Percentiles rank a stretch among this genome's conserved stretches.
Evolutionary conservation across 2,113 vertebrate species (phyloP).

Genomic region (Danionella cerebrum): DNA sequence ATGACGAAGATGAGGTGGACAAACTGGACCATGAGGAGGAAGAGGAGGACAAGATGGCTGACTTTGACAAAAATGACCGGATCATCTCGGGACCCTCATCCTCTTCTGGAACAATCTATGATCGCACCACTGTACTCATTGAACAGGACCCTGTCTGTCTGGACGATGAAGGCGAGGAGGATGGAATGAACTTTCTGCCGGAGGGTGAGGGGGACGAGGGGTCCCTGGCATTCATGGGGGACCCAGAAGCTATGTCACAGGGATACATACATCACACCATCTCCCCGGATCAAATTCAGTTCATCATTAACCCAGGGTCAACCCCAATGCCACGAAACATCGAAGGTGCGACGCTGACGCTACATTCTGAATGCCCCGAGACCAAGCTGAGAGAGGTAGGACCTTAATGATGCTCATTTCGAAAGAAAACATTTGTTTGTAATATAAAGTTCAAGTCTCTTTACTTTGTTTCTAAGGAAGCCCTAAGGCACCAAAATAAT

Average conservation of each 20-base stretch:
- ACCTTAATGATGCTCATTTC: not conserved
- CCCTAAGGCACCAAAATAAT: too few relatives aligned
- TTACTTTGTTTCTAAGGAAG: too few relatives aligned
- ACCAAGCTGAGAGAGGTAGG: constrained; percentile 89
- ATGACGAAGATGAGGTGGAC: constrained; percentile 72
- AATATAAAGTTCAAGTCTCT: too few relatives aligned
- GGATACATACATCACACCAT: constrained; percentile 98
- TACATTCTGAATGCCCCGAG: constrained; percentile 96
- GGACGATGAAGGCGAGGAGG: constrained; percentile 73
- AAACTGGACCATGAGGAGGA: constrained; percentile 66
- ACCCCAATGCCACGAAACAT: constrained; percentile 98
- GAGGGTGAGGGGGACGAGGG: constrained; percentile 80
- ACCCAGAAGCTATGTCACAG: constrained; percentile 92
- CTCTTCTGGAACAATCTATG: constrained; percentile 81
- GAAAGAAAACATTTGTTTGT: too few relatives aligned
- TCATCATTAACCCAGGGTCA: constrained; percentile 96
- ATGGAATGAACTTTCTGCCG: constrained; percentile 79
- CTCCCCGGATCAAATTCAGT: constrained; percentile 94
- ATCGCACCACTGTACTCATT: constrained; percentile 95
- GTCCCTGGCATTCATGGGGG: constrained; percentile 78
- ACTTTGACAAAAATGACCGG: constrained; percentile 72
- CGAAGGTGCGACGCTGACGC: constrained; percentile 90
- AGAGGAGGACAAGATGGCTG: constrained; percentile 72
- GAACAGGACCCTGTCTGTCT: constrained; percentile 88
- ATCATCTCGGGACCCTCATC: constrained; percentile 76